A percentile compares a stretch with the other conserved stretches of the same genome.
These are phyloP conservation scores for Zaprionus lineosus DNA, from an alignment of 2,888 invertebrate species.

Conservation along the genomic window DNA sequence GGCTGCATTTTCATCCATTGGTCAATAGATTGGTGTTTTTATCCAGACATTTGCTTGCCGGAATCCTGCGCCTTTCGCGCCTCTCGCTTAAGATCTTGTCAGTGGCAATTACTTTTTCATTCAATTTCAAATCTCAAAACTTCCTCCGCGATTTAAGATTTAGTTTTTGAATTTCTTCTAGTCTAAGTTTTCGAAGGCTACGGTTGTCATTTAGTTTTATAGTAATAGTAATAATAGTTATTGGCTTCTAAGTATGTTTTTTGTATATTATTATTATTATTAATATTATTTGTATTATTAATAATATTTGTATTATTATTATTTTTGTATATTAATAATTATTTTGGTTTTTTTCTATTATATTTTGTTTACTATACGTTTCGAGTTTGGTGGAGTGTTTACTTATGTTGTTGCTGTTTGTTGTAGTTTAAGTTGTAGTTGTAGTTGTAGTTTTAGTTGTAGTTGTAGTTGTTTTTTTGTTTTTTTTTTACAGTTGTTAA, in stretches of 20 bases:
- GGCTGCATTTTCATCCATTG: slow-evolving; percentile 81
- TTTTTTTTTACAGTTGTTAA: slow-evolving; percentile 46
- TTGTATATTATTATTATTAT: slow-evolving; percentile 48
- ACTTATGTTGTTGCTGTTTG: too few relatives aligned
- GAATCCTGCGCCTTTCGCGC: slow-evolving; percentile 45
- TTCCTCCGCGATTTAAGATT: too few relatives aligned
- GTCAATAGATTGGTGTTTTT: slow-evolving; percentile 64
- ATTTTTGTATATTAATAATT: slow-evolving; percentile 47
- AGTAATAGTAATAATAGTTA: slow-evolving; percentile 46
- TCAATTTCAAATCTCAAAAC: too few relatives aligned
- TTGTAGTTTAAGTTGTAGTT: too few relatives aligned
- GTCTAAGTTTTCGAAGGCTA: slow-evolving; percentile 44
- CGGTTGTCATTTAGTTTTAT: slow-evolving; percentile 32
- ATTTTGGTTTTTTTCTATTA: too few relatives aligned
- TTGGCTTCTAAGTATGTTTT: slow-evolving; percentile 51
- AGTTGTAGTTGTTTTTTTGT: slow-evolving; percentile 30
- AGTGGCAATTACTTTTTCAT: slow-evolving; percentile 7
- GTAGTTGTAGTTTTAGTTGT: too few relatives aligned
- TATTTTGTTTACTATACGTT: slow-evolving; percentile 28
- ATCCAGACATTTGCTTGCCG: slow-evolving; percentile 78
- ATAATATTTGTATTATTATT: slow-evolving; percentile 10
- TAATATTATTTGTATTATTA: slow-evolving; percentile 3
- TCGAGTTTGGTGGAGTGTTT: slow-evolving; percentile 61
- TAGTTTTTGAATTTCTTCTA: slow-evolving; percentile 13
- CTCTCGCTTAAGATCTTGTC: too few relatives aligned